These are phyloP conservation scores for Lutjanus campechanus DNA, from an alignment of 2,797 vertebrate genomes.

Conservation along the genomic window DNA sequence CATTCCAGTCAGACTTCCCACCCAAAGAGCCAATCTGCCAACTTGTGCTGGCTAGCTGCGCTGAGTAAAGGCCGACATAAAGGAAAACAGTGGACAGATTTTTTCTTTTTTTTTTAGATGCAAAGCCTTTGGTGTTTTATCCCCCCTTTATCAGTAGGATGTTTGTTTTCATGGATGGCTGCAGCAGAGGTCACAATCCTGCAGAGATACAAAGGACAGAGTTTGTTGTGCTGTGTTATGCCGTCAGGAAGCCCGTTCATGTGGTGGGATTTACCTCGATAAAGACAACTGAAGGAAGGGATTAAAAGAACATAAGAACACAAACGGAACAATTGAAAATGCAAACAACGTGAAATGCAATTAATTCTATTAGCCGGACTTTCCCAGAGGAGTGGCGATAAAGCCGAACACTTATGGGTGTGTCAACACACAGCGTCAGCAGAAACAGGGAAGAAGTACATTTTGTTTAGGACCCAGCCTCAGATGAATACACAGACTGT, in stretches of 20 bases:
- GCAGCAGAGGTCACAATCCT: conserved; percentile 61
- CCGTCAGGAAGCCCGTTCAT: conserved; percentile 48
- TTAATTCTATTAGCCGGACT: conserved; percentile 77
- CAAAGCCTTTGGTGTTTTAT: conserved; percentile 50
- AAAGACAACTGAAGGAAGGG: conserved; percentile 55
- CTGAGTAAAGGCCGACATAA: conserved; percentile 33
- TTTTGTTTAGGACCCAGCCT: conserved; percentile 45
- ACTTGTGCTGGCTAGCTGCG: conserved; percentile 30
- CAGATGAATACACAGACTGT: conserved; percentile 52
- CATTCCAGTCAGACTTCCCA: conserved; percentile 46
- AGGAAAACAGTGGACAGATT: conserved; percentile 36
- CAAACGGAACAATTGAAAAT: conserved; percentile 64
- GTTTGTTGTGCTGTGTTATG: conserved; percentile 31
- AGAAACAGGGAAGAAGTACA: conserved; percentile 53
- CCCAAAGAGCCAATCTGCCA: conserved; percentile 42
- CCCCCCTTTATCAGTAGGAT: conserved; percentile 55
- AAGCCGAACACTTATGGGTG: conserved; percentile 66
- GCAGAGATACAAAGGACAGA: conserved; percentile 46
- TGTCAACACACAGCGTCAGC: conserved; percentile 72
- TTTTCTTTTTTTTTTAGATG: conserved; percentile 27
- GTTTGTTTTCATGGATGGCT: conserved; percentile 56
- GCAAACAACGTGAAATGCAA: conserved; percentile 72
- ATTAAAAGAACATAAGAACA: conserved; percentile 60
- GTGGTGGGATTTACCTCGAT: conserved; percentile 66
- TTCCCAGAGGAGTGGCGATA: conserved; percentile 71